phyloP scores from a whole-genome alignment of 2,888 invertebrate species.

The Thymelicus lineola region DNA sequence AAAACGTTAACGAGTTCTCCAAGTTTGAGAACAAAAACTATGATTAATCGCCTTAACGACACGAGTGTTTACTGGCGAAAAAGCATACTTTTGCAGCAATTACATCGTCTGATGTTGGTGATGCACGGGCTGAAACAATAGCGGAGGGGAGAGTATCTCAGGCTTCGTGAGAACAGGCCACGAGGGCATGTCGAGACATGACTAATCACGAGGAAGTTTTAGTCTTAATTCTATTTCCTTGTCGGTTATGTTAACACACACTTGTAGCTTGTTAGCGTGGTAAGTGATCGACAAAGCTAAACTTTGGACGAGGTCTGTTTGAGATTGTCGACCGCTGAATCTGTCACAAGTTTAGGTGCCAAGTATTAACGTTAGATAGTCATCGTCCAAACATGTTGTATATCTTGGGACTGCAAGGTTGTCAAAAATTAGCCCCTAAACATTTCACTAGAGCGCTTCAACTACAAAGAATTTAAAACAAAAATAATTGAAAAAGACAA shows the following conservation, averaged over 20 bases:
- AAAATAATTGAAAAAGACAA: too few species aligned
- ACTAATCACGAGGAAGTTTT: slow-evolving; percentile 30
- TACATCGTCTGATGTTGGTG: slow-evolving; percentile 21
- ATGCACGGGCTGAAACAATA: slow-evolving; percentile 27
- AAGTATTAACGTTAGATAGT: too few species aligned
- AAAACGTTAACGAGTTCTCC: slow-evolving; percentile 32
- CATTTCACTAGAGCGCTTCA: too few species aligned
- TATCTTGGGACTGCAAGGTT: too few species aligned
- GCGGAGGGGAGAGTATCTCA: slow-evolving; percentile 42
- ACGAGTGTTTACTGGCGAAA: slow-evolving; percentile 37
- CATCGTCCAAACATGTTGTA: too few species aligned
- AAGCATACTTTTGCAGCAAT: slow-evolving; percentile 36
- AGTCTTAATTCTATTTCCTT: slow-evolving; percentile 29
- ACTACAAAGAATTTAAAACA: too few species aligned
- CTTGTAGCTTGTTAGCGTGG: too few species aligned
- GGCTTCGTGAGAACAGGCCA: slow-evolving; percentile 51
- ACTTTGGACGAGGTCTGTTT: too few species aligned
- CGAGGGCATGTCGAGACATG: slow-evolving; percentile 45
- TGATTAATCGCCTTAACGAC: slow-evolving; percentile 35
- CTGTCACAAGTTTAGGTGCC: too few species aligned
- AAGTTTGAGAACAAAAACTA: slow-evolving; percentile 27
- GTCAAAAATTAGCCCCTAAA: too few species aligned
- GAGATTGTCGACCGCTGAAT: too few species aligned
- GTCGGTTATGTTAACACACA: slow-evolving; percentile 2
- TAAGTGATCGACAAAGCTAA: too few species aligned